These are phyloP conservation scores for Drosophila malerkotliana DNA, from an alignment of 1,140 invertebrate genomes.

Conservation along the genomic window DNA sequence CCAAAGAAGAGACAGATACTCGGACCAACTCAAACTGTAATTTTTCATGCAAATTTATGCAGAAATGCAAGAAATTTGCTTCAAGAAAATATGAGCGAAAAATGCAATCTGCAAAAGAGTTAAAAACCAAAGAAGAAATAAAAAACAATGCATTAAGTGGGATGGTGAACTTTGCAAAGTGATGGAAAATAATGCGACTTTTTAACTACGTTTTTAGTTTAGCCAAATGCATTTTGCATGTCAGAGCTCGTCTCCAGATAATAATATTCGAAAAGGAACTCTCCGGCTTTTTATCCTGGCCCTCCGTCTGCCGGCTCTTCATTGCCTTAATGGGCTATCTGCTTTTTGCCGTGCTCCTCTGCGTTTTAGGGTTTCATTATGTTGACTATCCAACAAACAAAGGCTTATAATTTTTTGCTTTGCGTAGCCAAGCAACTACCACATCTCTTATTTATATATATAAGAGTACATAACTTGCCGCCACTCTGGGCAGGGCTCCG, in stretches of 20 bases:
- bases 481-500: not conserved
- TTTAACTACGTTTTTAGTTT: slow-evolving; percentile 72
- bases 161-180: slow-evolving; percentile 61
- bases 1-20: slow-evolving; percentile 24
- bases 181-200: slow-evolving; percentile 80
- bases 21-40: slow-evolving; percentile 35
- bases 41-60: slow-evolving; percentile 79
- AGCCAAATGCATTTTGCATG: slow-evolving; percentile 76
- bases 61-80: slow-evolving; percentile 64
- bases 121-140: slow-evolving; percentile 21
- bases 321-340: slow-evolving; percentile 55
- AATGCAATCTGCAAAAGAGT: slow-evolving; percentile 47
- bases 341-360: slow-evolving; percentile 18
- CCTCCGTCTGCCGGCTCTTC: slow-evolving; percentile 19
- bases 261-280: slow-evolving; percentile 50
- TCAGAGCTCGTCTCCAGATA: slow-evolving; percentile 68
- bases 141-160: slow-evolving; percentile 22
- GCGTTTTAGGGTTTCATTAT: slow-evolving; percentile 54
- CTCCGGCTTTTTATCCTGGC: slow-evolving; percentile 29
- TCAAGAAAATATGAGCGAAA: slow-evolving; percentile 54
- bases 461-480: slow-evolving; percentile 25
- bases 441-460: slow-evolving; percentile 30
- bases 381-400: slow-evolving; percentile 58
- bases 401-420: slow-evolving; percentile 67
- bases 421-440: slow-evolving; percentile 3